Evolutionary conservation across 2,113 vertebrate genomes (phyloP).

Genomic region (Hassar affinis): DNA sequence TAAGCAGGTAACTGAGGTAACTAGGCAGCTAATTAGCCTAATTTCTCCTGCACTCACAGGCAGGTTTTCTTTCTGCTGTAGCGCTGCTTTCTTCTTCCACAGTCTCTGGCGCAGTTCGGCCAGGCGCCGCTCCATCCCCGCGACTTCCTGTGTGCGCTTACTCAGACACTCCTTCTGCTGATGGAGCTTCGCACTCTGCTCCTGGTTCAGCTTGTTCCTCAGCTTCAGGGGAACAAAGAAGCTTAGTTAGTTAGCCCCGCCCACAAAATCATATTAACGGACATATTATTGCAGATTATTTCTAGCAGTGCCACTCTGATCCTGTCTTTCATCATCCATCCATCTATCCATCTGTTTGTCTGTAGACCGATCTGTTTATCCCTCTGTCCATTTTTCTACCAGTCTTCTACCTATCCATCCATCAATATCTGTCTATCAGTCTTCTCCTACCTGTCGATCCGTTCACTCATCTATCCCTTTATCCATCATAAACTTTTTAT

Average conservation of each 20-base stretch:
- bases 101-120: slow-evolving; percentile 86
- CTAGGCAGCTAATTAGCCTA: background rate
- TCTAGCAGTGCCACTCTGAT: background rate
- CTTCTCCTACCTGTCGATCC: no score
- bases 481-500: no score
- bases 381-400: background rate
- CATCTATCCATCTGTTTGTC: background rate
- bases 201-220: slow-evolving; percentile 90
- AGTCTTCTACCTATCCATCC: background rate
- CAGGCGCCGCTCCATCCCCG: slow-evolving; percentile 86
- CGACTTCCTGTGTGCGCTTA: slow-evolving; percentile 87
- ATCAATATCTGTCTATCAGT: background rate
- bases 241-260: background rate
- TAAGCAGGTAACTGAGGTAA: background rate
- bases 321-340: background rate
- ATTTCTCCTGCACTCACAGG: slow-evolving; percentile 71
- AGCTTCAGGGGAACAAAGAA: slow-evolving; percentile 67
- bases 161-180: slow-evolving; percentile 88
- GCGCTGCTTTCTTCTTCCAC: slow-evolving; percentile 92
- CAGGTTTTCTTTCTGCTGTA: slow-evolving; percentile 87
- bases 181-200: slow-evolving; percentile 86
- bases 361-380: background rate
- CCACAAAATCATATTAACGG: background rate
- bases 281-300: background rate
- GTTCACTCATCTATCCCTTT: no score